Evolutionary conservation across 2,113 vertebrate genomes (phyloP), one percentile per base, ranked within the genome.

Genomic region (Cacatua alba): DNA sequence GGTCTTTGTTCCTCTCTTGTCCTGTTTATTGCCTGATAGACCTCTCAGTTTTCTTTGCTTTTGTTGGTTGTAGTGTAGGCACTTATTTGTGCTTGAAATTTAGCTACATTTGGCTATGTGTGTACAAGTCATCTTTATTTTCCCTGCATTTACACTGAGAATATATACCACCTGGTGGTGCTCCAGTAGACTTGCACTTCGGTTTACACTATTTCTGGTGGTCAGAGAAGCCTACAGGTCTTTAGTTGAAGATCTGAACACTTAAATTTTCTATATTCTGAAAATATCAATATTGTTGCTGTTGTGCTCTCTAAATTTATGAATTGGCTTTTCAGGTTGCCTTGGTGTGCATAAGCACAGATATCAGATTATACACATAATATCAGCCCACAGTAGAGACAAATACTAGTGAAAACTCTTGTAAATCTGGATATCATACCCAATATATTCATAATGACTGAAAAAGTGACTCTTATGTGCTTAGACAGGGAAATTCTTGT

Each of bases 151-250:
- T 74, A 17, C 31, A 7, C 5, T 63, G 44, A 93, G 55, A 84
- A 17, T 79, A 43, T 46, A 31, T 80, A 90, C 90, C 92, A 88
- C 55, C 92, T 96, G 88, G 20, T 92, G 88, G 94, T 65, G 60
- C 46, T 86, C 46, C 20, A 31, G 25, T 8, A 21, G 16, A 81
- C 23, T 33, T 93, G 39, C 86, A 90, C 64, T 77, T 90, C n/a
- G 33, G 7, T 81, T 87, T 80, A 33, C 14, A 10, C 17, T 77
- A 18, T 43, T 64, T 35, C 6, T 37, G 19, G 25, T 49, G 46
- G 37, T 71, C 52, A 17, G 43, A 71, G 44, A 76, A 69, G 10
- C 29, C 33, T 51, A 10, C 29, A 31, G 31, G 79, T 39, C 14
- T 70, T 64, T 21, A 79, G 6, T 11, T 52, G 15, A 39, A 62